Conservation (phyloP, 2,113 vertebrate genomes). For the Aegypius monachus region DNA sequence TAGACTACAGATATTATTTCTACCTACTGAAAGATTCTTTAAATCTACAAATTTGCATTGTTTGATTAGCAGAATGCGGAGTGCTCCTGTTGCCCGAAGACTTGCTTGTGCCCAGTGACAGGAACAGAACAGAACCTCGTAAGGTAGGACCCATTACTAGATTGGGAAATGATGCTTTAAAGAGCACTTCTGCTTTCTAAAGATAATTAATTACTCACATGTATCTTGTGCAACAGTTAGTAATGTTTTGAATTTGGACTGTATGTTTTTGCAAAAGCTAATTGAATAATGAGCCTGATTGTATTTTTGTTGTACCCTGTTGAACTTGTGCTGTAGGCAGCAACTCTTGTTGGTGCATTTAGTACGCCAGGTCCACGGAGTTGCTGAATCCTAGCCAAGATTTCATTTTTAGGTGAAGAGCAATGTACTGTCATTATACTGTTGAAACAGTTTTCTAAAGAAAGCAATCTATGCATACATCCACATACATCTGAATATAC, state of each 20-base stretch:
- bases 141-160: background rate
- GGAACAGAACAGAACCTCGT: background rate
- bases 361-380: background rate
- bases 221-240: background rate
- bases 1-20: background rate
- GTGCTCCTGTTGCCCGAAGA: background rate
- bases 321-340: background rate
- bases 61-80: background rate
- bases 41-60: background rate
- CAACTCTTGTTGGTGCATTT: background rate
- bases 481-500: background rate
- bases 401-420: background rate
- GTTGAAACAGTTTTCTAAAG: background rate
- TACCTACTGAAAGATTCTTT: background rate
- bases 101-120: background rate
- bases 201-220: background rate
- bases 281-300: background rate
- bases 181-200: background rate
- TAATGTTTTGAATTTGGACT: background rate
- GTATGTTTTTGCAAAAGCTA: background rate
- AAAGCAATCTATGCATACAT: background rate
- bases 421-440: background rate
- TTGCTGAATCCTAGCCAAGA: background rate
- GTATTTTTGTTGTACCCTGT: background rate
- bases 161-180: background rate